These are phyloP conservation scores for Caprella mutica DNA, from an alignment of 2,888 invertebrate genomes.

Conservation along the genomic window DNA sequence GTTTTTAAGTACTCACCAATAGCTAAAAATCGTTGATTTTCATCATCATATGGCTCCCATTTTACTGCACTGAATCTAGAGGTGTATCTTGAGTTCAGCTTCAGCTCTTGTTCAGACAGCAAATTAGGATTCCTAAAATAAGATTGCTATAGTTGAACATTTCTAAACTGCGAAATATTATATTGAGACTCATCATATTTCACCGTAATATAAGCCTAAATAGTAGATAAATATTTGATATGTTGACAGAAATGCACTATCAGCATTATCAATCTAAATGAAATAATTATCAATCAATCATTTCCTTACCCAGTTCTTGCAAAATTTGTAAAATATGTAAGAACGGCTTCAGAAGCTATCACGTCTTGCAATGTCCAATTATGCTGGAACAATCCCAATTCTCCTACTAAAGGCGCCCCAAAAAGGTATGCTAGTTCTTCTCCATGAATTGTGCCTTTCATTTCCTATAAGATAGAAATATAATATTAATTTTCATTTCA, in stretches of 20 bases:
- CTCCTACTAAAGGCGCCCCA: constrained; percentile 60
- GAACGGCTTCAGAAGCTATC: constrained; percentile 72
- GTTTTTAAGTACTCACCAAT: constrained; percentile 76
- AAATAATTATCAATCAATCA: background rate
- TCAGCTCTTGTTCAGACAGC: constrained; percentile 59
- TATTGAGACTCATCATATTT: no score
- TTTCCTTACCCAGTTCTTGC: constrained; percentile 29
- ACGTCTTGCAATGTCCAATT: constrained; percentile 83
- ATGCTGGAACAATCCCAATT: constrained; percentile 65
- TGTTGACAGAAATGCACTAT: no score
- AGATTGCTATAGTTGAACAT: no score
- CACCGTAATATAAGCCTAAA: no score
- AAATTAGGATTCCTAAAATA: constrained; percentile 74
- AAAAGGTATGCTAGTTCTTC: constrained; percentile 83
- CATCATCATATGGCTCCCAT: constrained; percentile 86
- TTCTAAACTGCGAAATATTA: no score
- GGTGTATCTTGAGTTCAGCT: constrained; percentile 49
- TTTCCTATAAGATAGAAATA: constrained; percentile 4
- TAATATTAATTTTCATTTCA: background rate
- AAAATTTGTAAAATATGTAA: constrained; percentile 42
- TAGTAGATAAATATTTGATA: no score
- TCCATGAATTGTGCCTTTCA: constrained; percentile 54
- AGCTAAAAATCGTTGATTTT: constrained; percentile 82
- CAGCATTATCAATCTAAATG: no score
- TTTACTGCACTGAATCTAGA: constrained; percentile 58